Conservation (phyloP, 2,113 vertebrate species). For the Crotalus horridus region DNA sequence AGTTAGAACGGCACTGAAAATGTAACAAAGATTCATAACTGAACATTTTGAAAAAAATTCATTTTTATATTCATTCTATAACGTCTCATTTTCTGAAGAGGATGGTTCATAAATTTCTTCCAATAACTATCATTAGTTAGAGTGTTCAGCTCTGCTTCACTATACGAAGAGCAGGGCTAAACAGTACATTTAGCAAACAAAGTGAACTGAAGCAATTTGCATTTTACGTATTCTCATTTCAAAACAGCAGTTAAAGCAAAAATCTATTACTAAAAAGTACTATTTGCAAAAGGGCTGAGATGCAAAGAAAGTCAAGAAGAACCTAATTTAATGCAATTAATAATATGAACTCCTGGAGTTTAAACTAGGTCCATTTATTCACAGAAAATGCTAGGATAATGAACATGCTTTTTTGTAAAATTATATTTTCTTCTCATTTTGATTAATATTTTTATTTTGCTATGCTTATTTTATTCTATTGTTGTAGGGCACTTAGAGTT, state of each 20-base stretch:
- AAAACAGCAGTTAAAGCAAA: conserved; percentile 15
- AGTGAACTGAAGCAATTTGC: conserved; percentile 2
- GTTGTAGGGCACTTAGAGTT: neutral
- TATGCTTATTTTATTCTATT: neutral
- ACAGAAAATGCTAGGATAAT: neutral
- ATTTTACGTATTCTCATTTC: neutral
- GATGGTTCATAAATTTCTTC: conserved; percentile 63
- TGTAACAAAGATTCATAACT: conserved; percentile 31
- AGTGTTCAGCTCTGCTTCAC: conserved; percentile 44
- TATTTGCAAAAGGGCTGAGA: neutral
- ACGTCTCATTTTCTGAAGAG: conserved; percentile 36
- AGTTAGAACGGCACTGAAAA: neutral
- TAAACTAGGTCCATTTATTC: neutral
- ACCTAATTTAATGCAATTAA: neutral
- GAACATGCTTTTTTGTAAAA: neutral
- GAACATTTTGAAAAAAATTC: neutral
- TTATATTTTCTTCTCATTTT: neutral
- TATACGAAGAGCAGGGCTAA: conserved; percentile 40
- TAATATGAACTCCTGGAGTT: neutral
- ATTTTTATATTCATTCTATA: conserved; percentile 51
- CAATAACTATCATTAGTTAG: conserved; percentile 55
- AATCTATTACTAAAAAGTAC: neutral
- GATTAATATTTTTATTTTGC: neutral
- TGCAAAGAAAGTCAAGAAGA: neutral
- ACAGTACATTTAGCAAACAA: conserved; percentile 26